These are phyloP conservation scores for Sminthurinus aureus DNA, from an alignment of 2,888 invertebrate genomes.

Conservation along the genomic window DNA sequence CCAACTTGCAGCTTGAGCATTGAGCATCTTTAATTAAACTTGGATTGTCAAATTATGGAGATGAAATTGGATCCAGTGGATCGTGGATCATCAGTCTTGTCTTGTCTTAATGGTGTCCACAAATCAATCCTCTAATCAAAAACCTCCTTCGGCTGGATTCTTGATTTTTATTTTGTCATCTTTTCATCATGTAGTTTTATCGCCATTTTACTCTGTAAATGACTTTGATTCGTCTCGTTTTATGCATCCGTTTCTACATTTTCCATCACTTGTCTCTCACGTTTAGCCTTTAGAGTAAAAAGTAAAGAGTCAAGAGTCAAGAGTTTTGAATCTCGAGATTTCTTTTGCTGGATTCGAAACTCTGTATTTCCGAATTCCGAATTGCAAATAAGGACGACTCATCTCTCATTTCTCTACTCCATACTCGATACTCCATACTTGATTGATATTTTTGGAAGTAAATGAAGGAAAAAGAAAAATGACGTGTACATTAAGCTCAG, in stretches of 20 bases:
- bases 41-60: slow-evolving; percentile 50
- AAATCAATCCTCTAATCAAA: slow-evolving; percentile 57
- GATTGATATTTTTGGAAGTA: not conserved
- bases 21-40: slow-evolving; percentile 45
- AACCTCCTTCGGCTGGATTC: slow-evolving; percentile 30
- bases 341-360: not conserved
- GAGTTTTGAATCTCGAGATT: no score
- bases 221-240: not conserved
- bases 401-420: not conserved
- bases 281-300: not conserved
- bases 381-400: no score
- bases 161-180: slow-evolving; percentile 2
- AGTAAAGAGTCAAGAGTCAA: not conserved
- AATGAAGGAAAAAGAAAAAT: slow-evolving; percentile 22
- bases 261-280: not conserved
- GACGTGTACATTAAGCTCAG: slow-evolving; percentile 26
- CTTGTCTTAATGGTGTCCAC: slow-evolving; percentile 40
- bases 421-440: no score
- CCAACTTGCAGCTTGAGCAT: no score
- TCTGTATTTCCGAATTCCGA: not conserved
- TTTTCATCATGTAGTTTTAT: no score
- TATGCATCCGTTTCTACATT: not conserved
- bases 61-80: slow-evolving; percentile 55
- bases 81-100: no score
- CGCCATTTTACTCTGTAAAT: not conserved